Conservation (phyloP, 2,797 vertebrate genomes). For the Sebastes iracundus region DNA sequence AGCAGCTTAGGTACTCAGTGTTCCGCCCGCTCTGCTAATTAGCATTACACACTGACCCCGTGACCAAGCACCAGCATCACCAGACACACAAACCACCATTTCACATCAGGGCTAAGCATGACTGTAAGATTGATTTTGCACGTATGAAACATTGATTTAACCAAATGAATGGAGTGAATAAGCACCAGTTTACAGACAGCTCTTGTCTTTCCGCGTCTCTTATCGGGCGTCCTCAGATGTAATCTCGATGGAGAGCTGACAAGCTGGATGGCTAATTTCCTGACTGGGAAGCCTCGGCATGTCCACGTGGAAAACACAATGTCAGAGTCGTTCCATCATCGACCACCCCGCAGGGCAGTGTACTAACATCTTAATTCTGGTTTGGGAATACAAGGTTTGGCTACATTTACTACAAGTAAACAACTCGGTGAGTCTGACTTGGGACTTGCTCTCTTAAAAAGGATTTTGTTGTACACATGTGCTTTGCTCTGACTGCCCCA, state of each 20-base stretch:
- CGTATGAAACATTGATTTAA: constrained; percentile 8
- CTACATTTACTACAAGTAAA: constrained; percentile 51
- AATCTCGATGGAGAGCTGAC: constrained; percentile 50
- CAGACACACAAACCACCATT: neutral
- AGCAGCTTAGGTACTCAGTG: constrained; percentile 7
- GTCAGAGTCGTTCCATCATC: constrained; percentile 50
- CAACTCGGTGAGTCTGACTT: constrained; percentile 28
- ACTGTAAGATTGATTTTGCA: neutral
- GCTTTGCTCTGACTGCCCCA: neutral
- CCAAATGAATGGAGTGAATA: constrained; percentile 12
- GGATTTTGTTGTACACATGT: constrained; percentile 2
- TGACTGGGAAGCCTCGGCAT: constrained; percentile 36
- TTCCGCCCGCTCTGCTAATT: constrained; percentile 13
- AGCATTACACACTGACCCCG: constrained; percentile 7
- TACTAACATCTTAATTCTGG: constrained; percentile 41
- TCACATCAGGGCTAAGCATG: neutral
- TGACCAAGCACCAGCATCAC: neutral
- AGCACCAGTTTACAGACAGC: constrained; percentile 1
- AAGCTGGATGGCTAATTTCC: constrained; percentile 52
- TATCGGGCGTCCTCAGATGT: constrained; percentile 48
- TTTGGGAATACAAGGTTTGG: constrained; percentile 45
- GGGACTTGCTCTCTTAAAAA: constrained; percentile 24
- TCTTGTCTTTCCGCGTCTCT: constrained; percentile 14
- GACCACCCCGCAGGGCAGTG: constrained; percentile 19
- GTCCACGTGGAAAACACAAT: constrained; percentile 38